Percentiles rank a stretch among this genome's conserved stretches.
Evolutionary conservation across 2,113 vertebrate genomes (phyloP).

Genomic region (Scomber japonicus): DNA sequence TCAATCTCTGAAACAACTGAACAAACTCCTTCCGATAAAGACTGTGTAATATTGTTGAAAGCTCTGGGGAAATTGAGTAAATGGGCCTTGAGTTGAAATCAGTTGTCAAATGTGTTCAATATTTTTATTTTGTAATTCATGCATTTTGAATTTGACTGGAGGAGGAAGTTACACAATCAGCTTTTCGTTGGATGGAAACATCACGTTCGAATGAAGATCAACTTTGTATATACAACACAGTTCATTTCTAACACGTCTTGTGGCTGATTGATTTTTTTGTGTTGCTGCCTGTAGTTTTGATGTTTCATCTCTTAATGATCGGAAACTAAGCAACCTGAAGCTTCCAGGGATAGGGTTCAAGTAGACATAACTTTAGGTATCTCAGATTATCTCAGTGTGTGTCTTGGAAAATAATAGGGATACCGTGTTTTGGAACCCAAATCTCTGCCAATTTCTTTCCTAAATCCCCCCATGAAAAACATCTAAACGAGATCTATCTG

Average conservation of each 20-base stretch:
- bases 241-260: neutral
- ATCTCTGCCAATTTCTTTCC: conserved; percentile 66
- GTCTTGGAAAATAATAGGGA: conserved; percentile 45
- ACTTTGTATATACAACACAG: neutral
- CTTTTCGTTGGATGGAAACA: too few species aligned
- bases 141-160: neutral
- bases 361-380: conserved; percentile 41
- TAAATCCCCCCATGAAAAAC: conserved; percentile 68
- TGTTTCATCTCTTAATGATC: neutral
- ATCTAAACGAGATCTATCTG: conserved; percentile 56
- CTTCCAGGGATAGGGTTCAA: conserved; percentile 21
- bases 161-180: neutral
- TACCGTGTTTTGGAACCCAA: conserved; percentile 42
- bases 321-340: conserved; percentile 5
- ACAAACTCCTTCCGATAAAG: neutral
- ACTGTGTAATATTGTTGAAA: neutral
- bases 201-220: neutral
- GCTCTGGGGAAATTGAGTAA: neutral
- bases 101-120: neutral
- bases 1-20: neutral
- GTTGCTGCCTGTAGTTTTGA: neutral
- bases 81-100: neutral
- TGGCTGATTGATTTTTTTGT: neutral
- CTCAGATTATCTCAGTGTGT: conserved; percentile 55
- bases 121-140: neutral